These are phyloP conservation scores for Zygothrica quintamaculata DNA, from an alignment of 2,888 invertebrate species.

Conservation along the genomic window DNA sequence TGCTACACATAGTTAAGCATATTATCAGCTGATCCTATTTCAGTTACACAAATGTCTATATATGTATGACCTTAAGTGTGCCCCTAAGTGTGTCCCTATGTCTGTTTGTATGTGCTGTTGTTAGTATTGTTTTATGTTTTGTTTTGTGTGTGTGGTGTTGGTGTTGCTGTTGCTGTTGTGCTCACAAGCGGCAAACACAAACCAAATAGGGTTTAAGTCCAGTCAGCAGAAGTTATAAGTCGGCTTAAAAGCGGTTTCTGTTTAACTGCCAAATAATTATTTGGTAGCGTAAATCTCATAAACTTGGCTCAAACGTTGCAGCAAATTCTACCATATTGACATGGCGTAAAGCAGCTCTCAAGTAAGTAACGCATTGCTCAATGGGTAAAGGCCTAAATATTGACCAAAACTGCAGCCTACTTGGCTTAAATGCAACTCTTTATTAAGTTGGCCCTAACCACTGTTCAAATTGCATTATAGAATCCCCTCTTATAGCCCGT, in stretches of 20 bases:
- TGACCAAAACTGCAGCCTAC: no score
- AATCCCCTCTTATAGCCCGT: no score
- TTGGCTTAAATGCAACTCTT: no score
- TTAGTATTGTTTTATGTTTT: no score
- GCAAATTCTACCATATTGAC: no score
- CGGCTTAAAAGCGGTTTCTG: constrained; percentile 23
- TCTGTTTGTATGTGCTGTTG: not conserved
- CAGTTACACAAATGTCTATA: not conserved
- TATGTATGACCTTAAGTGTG: constrained; percentile 5
- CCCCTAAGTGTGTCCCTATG: constrained; percentile 1
- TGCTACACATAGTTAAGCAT: constrained; percentile 28
- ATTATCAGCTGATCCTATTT: constrained; percentile 51
- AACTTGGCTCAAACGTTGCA: no score
- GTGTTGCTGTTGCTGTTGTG: not conserved
- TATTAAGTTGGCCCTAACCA: no score
- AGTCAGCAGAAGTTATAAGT: constrained; percentile 28
- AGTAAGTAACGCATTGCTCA: no score
- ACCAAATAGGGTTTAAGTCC: constrained; percentile 17
- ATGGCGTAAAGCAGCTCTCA: no score
- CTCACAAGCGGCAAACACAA: constrained; percentile 21
- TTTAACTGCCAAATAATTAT: constrained; percentile 10
- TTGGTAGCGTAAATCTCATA: not conserved
- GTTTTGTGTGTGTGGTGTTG: not conserved
- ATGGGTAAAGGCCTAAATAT: no score
- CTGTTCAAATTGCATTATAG: no score